A percentile compares a stretch with the other conserved stretches of the same genome.
phyloP scores from a whole-genome alignment of 2,797 vertebrate genomes.

The Phaenicophaeus curvirostris region DNA sequence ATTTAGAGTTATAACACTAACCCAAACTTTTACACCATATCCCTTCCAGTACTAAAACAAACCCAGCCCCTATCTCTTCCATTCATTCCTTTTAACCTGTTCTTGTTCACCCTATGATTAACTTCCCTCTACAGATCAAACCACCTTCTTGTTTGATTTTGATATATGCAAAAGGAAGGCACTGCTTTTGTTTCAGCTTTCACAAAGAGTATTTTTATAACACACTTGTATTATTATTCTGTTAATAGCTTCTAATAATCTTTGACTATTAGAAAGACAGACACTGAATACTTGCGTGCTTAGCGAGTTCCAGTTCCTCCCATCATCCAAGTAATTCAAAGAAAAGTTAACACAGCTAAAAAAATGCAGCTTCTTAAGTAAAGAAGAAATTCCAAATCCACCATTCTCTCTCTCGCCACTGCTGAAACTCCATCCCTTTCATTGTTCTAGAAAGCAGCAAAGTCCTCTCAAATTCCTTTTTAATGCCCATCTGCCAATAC shows the following conservation, averaged over 20 bases:
- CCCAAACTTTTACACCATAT: not conserved
- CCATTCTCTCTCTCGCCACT: not conserved
- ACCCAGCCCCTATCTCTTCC: not conserved
- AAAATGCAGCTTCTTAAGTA: not conserved
- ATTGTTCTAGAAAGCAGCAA: not conserved
- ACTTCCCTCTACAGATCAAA: not conserved
- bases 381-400: not conserved
- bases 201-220: not conserved
- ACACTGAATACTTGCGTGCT: not conserved
- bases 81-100: not conserved
- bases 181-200: not conserved
- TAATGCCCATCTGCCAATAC: constrained; percentile 28
- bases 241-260: not conserved
- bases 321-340: not conserved
- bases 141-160: not conserved
- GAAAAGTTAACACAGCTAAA: not conserved
- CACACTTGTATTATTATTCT: not conserved
- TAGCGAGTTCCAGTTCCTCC: not conserved
- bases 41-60: not conserved
- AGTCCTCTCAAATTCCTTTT: not conserved
- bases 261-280: not conserved
- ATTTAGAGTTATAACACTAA: not conserved
- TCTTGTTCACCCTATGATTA: not conserved
- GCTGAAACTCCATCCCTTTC: not conserved
- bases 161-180: not conserved